Evolutionary conservation across 1,140 invertebrate genomes (phyloP).

Genomic region (Neotoxoptera formosana): DNA sequence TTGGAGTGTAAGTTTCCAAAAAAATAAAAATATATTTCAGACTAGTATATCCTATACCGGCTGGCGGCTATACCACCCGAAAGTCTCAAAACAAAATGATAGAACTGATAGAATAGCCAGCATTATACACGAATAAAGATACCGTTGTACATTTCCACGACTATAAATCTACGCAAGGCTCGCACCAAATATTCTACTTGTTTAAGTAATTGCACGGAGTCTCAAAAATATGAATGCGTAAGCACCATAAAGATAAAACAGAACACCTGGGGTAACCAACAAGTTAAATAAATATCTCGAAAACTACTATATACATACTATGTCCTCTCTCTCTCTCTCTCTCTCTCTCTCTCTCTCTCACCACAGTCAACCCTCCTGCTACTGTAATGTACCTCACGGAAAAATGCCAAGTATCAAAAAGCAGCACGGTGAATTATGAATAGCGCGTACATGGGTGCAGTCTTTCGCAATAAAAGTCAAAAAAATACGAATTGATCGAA

Average conservation of each 20-base stretch:
- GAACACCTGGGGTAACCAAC: slow-evolving; percentile 35
- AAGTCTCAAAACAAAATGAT: neutral
- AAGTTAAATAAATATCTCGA: slow-evolving; percentile 17
- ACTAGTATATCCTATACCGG: neutral
- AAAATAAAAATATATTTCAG: neutral
- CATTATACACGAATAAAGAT: neutral
- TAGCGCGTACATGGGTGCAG: neutral
- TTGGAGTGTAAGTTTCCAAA: neutral
- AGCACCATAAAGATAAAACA: neutral
- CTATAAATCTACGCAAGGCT: neutral
- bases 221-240: neutral
- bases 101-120: neutral
- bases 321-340: neutral
- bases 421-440: neutral
- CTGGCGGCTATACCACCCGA: too few species aligned
- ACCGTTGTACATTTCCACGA: too few species aligned
- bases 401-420: neutral
- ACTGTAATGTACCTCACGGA: neutral
- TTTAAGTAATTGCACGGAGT: slow-evolving; percentile 23
- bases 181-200: neutral
- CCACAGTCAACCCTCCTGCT: neutral
- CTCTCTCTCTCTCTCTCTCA: neutral
- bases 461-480: neutral
- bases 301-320: neutral
- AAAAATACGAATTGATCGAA: neutral